A percentile compares a stretch with the other conserved stretches of the same genome.
Conservation (phyloP, 1,140 invertebrate species). For the Zaprionus ghesquierei region DNA sequence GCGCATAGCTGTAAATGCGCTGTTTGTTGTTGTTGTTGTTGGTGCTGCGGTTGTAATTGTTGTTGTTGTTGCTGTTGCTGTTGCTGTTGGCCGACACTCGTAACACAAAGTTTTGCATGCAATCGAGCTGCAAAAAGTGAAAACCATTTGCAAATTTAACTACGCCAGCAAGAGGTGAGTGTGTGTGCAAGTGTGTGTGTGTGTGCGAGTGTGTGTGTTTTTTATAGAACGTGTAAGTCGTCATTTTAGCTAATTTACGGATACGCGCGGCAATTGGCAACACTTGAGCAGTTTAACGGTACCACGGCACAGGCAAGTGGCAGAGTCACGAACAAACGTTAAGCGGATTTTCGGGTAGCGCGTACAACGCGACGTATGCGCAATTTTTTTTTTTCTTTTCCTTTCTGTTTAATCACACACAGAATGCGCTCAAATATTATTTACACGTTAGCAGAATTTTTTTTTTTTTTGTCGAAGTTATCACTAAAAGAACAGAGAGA, state of each 20-base stretch:
- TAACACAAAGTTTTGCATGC: constrained; percentile 42
- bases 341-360: constrained; percentile 41
- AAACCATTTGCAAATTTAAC: constrained; percentile 39
- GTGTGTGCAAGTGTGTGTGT: not conserved
- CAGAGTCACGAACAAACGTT: constrained; percentile 62
- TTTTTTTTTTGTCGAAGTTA: constrained; percentile 3
- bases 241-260: constrained; percentile 32
- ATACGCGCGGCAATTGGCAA: constrained; percentile 55
- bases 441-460: constrained; percentile 66
- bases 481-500: constrained; percentile 1
- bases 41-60: not conserved
- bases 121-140: constrained; percentile 43
- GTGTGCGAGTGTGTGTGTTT: not conserved
- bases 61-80: constrained; percentile 18
- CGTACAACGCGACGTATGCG: constrained; percentile 63
- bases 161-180: not conserved
- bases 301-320: constrained; percentile 20
- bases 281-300: constrained; percentile 64
- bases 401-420: not conserved
- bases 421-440: constrained; percentile 50
- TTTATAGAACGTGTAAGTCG: constrained; percentile 44
- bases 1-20: constrained; percentile 37
- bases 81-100: not conserved
- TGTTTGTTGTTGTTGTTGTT: constrained; percentile 19
- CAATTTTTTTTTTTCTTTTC: constrained; percentile 39